Conservation (phyloP, 2,113 vertebrate species). For the Uria aalge region DNA sequence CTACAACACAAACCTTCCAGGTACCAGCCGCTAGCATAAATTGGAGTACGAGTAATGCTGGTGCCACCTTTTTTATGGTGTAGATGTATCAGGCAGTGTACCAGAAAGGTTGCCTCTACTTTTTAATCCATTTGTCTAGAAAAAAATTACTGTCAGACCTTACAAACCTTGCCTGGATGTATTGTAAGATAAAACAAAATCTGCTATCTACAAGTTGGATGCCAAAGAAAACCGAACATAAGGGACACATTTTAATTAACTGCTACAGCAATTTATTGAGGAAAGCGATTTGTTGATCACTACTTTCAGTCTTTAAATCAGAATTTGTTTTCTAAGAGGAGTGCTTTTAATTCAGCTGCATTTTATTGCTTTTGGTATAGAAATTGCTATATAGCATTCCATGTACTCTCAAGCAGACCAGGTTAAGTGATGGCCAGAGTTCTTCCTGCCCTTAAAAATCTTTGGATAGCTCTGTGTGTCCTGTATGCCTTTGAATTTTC, state of each 20-base stretch:
- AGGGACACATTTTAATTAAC: constrained; percentile 12
- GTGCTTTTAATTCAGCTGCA: not conserved
- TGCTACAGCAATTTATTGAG: constrained; percentile 14
- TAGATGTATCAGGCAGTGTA: not conserved
- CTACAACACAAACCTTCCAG: not conserved
- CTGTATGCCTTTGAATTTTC: not conserved
- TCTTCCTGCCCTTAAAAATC: not conserved
- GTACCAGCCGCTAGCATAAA: not conserved
- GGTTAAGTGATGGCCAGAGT: not conserved
- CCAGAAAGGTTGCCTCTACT: not conserved
- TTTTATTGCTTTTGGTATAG: not conserved
- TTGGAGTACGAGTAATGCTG: not conserved
- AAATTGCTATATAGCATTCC: not conserved
- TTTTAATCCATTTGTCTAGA: not conserved
- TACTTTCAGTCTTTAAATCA: not conserved
- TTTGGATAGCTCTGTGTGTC: not conserved
- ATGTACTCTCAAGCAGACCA: not conserved
- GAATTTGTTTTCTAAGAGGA: not conserved
- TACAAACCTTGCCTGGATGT: not conserved
- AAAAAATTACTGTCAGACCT: not conserved
- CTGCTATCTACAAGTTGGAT: not conserved
- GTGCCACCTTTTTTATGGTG: not conserved
- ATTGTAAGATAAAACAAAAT: not conserved
- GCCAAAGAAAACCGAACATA: not conserved
- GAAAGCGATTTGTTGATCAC: not conserved